Evolutionary conservation across 2,113 vertebrate species (phyloP).

Genomic region (Tupaia chinensis): DNA sequence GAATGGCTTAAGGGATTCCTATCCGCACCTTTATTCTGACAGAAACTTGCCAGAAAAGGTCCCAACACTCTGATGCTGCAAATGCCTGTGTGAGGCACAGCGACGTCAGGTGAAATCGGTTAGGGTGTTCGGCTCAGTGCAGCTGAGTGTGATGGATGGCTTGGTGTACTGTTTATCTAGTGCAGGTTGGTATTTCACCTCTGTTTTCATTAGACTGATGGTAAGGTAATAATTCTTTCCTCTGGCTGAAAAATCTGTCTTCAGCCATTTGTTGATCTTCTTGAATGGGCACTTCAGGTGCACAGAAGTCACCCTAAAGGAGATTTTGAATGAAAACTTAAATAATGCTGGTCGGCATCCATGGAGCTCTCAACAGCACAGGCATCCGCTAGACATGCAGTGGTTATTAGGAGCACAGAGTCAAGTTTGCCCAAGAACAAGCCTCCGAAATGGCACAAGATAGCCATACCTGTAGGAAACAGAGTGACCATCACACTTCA

Average conservation of each 20-base stretch:
- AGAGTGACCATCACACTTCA: background rate
- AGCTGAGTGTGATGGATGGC: conserved; percentile 77
- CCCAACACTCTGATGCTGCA: background rate
- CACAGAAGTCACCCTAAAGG: conserved; percentile 74
- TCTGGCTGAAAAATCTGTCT: conserved; percentile 72
- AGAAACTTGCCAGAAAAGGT: background rate
- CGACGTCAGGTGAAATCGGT: background rate
- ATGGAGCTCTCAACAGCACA: background rate
- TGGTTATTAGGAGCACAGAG: background rate
- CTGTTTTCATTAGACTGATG: conserved; percentile 79
- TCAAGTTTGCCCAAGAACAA: background rate
- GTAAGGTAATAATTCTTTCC: conserved; percentile 83
- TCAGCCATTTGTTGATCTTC: conserved; percentile 73
- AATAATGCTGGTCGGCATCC: conserved; percentile 62
- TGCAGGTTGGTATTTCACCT: conserved; percentile 75
- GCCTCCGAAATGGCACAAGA: background rate
- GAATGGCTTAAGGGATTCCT: conserved; percentile 11
- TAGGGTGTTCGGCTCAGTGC: conserved; percentile 25
- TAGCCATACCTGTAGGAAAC: background rate
- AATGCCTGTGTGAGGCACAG: background rate
- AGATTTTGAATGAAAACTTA: conserved; percentile 76
- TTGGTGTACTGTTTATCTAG: conserved; percentile 70
- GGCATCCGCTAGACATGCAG: background rate
- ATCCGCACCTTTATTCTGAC: conserved; percentile 36
- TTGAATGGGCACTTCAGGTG: conserved; percentile 62